Evolutionary conservation across 2,888 invertebrate genomes (phyloP), one percentile per base, ranked within the genome.

Genomic region (Morpho helenor): DNA sequence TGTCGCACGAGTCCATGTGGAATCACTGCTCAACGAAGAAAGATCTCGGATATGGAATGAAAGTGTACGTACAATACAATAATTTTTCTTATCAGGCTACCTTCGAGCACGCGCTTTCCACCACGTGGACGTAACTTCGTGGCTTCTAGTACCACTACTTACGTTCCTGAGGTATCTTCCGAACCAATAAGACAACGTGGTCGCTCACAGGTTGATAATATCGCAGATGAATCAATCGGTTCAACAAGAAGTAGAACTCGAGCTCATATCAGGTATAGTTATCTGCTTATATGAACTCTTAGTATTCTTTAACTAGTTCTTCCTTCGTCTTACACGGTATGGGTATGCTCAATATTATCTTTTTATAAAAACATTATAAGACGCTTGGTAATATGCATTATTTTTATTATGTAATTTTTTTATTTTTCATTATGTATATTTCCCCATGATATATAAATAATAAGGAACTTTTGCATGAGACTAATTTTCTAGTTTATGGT

Each of bases 81-180:
- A 45, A 59, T 59, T 63, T 67, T 66, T 65, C 66, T 79, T 68
- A 75, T 74, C 66, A 90, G 96, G 68, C 83, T 96, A 64, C 96
- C 96, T 2, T 93, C 94, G n/a, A 96, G 94, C 73, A 96, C 96
- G n/a, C 93, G 96, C 65, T 96, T 96, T 80, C 96, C 96, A 62
- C 95, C 95, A 49, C 94, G 94, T 60, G 93, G 94, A 68, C 87
- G 93, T 81, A 82, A 79, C 84, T 68, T 89, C 54, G 80, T 76
- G 16, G 70, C 82, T 57, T 88, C 87, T 66, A 91, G 92, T 23
- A 92, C 93, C 46, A 92, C 92, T 58, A 70, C 71, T 40, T 77
- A 76, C 61, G 84, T 73, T 64, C 90, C 85, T 63, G 91, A 83
- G 79, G 78, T 78, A 54, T 79, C 87, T n/a, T 80, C 91, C 66